Base-by-base conservation (phyloP, 2,797 vertebrate genomes). In the Rallus crepitans region DNA sequence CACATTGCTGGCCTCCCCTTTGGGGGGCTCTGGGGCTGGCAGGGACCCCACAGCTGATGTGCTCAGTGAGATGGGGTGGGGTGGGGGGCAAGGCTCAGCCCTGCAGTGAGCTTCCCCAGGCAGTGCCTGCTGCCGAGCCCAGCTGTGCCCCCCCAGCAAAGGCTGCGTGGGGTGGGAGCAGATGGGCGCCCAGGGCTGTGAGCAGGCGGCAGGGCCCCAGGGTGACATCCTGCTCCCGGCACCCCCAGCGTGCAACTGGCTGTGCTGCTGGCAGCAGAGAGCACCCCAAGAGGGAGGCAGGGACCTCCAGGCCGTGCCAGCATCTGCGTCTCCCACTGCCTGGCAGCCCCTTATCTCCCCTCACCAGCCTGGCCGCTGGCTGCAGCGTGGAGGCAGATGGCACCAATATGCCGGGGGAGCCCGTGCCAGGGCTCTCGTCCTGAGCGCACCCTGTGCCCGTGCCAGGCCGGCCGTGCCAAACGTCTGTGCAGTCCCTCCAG, bases 371-470 rank as follows among this genome's bases (percentile, higher is more conserved):
- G 3, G 33, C 80, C 31, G 57, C 93, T 89, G 90, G 93, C 93
- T 77, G 94, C 80, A 9, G 94, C 3, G 30, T 12, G 11, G 7
- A 93, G 93, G 96, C 98, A 98, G 98, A 98, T 98, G 98, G 98
- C 97, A 97, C 95, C 98, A 97, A 97, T 98, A 97, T 98, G 98
- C 97, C 28, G 37, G 86, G 42, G 90, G 69, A 96, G 80, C 27
- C 78, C 25, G 25, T 91, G 94, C 96, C 97, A 80, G 35, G 96
- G 73, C 96, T 89, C 94, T 52, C 31, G 15, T 96, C 95, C 97
- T 59, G 47, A 89, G 93, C 56, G 18, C 13, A 55, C 90, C 65
- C 31, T 70, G 2, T 7, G 56, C 69, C 73, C 80, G 30, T 86
- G 84, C 89, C 95, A 95, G 96, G 60, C 82, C 19, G 6, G 39